Conservation (phyloP, 2,888 invertebrate species). For the Aphodius granarius region DNA sequence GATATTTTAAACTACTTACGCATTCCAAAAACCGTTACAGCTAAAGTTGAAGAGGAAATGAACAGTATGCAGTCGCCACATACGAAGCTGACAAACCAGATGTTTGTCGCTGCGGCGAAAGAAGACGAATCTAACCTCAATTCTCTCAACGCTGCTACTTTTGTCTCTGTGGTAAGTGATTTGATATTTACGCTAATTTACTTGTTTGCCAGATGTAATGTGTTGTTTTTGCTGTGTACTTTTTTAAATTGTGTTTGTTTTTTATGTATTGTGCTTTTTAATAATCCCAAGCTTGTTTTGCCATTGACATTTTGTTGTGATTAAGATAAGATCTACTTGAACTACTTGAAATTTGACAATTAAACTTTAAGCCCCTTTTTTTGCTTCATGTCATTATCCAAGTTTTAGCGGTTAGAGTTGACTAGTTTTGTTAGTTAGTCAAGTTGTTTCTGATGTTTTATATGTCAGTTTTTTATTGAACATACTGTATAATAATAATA, state of each 20-base stretch:
- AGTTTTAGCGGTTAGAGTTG: no score
- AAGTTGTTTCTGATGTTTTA: no score
- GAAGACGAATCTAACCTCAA: slow-evolving; percentile 51
- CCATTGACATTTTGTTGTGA: background rate
- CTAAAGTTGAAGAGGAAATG: slow-evolving; percentile 68
- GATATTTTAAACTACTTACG: background rate
- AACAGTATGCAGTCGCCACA: slow-evolving; percentile 37
- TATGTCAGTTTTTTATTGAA: no score
- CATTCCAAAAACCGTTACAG: slow-evolving; percentile 48
- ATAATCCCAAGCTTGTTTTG: background rate
- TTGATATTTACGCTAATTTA: background rate
- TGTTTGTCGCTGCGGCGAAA: slow-evolving; percentile 57
- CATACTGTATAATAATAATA: no score
- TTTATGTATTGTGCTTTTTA: slow-evolving; percentile 24
- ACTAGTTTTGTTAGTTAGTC: no score
- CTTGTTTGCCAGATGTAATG: background rate
- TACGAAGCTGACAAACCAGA: slow-evolving; percentile 61
- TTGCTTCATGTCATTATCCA: no score
- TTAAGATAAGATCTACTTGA: background rate
- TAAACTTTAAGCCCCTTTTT: no score
- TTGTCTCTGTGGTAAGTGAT: slow-evolving; percentile 73
- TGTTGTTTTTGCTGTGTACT: background rate
- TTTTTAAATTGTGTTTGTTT: slow-evolving; percentile 30
- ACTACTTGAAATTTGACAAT: no score
- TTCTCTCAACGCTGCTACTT: slow-evolving; percentile 66